Evolutionary conservation across 2,113 vertebrate genomes (phyloP).

Genomic region (Dicentrarchus labrax): DNA sequence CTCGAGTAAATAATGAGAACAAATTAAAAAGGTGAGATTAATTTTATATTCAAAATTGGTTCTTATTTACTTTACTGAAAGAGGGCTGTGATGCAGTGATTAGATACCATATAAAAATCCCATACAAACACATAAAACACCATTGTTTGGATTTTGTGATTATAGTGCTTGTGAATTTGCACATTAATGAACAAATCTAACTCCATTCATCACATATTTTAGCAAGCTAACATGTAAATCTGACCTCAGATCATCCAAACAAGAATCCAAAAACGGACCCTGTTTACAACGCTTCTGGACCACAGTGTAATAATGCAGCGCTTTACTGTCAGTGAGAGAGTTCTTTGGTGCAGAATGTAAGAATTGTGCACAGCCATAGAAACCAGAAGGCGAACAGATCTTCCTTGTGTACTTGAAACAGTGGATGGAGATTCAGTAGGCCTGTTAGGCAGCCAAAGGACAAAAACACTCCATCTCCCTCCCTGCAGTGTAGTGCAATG

Average conservation of each 20-base stretch:
- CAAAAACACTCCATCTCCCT: constrained; percentile 36
- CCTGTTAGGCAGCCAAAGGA: constrained; percentile 43
- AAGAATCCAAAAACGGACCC: neutral
- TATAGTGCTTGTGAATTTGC: neutral
- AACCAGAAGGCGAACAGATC: constrained; percentile 9
- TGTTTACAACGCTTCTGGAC: neutral
- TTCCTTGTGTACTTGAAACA: constrained; percentile 1
- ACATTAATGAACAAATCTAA: neutral
- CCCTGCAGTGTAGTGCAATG: constrained; percentile 41
- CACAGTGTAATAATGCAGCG: neutral
- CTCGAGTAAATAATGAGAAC: neutral
- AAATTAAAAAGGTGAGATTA: neutral
- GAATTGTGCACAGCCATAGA: neutral
- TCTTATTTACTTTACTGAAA: neutral
- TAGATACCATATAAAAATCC: neutral
- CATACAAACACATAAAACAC: neutral
- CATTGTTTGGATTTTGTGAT: neutral
- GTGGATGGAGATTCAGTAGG: constrained; percentile 30
- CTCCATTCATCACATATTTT: neutral
- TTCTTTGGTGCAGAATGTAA: neutral
- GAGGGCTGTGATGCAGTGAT: neutral
- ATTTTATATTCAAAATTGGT: neutral
- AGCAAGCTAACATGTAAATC: neutral
- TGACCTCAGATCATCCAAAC: neutral
- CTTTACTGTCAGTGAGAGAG: neutral